Base-by-base conservation (phyloP, 1,140 invertebrate genomes). In the Drosophila ogumai region DNA sequence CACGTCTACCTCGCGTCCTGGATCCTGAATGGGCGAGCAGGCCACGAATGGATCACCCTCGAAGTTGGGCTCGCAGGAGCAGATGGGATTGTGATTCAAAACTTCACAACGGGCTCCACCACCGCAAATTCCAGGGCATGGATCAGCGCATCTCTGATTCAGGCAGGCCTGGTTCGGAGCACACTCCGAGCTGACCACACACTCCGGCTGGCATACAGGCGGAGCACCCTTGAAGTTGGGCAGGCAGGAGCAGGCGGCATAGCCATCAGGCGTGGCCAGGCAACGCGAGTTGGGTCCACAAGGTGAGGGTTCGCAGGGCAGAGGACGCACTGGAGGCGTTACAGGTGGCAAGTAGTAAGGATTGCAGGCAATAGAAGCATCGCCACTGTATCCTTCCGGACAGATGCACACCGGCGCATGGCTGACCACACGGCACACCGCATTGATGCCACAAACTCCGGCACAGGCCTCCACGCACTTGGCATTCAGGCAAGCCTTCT, bases 21-120 rank as follows among this genome's bases (percentile, higher is more conserved):
- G 92, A 60, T 93, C 87, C 36, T 93, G 91, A 28, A 94, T 93
- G 43, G 91, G 91, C 54, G 94, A 93, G 81, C 97, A 98, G 46
- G 94, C 95, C 17, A 95, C 94, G 81, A 97, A 97, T 34, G 97
- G 96, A 95, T 98, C 96, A 25, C 97, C 97, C 68, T 95, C 94
- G 88, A 95, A 94, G 40, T 95, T 95, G n/a, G 94, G 92, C 28
- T 95, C 94, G 92, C 97, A 98, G 46, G 94, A 96, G 85, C 96
- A 97, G 66, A 97, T 95, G 3, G 97, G 96, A 92, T 97, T 97
- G 82, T 97, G 96, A 91, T 97, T 97, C 28, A 97, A 94, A 2
- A 96, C 95, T 25, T 94, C 94, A 91, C 97, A 98, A 19, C 95
- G 82, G 13, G 97, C 96, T 68, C 95, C 95, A 9, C 95, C 90